Base-by-base conservation (phyloP, 2,113 vertebrate species). In the Thymallus thymallus region DNA sequence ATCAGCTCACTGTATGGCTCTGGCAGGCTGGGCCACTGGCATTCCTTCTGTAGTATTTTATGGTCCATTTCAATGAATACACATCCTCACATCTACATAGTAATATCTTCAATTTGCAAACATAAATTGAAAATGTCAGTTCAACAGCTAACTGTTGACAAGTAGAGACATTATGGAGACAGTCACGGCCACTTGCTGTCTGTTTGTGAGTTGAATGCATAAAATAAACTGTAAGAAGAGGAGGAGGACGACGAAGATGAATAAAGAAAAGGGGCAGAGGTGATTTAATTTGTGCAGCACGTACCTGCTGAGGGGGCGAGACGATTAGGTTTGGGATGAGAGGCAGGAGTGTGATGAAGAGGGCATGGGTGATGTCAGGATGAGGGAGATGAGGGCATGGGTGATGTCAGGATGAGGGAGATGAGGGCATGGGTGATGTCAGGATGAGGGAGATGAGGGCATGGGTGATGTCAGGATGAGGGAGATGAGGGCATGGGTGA, bases 321-420 rank as follows among this genome's bases (percentile, higher is more conserved):
- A 89, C 88, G 91, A 91, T 92, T 90, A 91, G 90, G 89, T 89
- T 89, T 89, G 88, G 90, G 91, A 92, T 90, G 90, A 89, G 89
- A 91, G 85, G 85, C 88, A 89, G 87, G 78, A 87, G 82, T 89
- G 91, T 91, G 90, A 90, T 88, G 88, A 86, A 87, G 89, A 90
- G 91, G 89, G 89, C 90, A 91, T 87, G 82, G 88, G 82, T 85
- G 89, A 82, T 89, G 91, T 88, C 88, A 86, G 89, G 89, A 90
- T 91, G 89, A 92, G 89, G 84, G 84, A 91, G n/a, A n/a, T n/a
- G n/a, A n/a, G n/a, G n/a, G n/a, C n/a, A n/a, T n/a, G n/a, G n/a
- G n/a, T n/a, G n/a, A n/a, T n/a, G n/a, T n/a, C n/a, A n/a, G 88
- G 87, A 88, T 87, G 87, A 91, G 84, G 82, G 73, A 86, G n/a